A percentile compares a stretch with the other conserved stretches of the same genome.
These are phyloP conservation scores for Lepisosteus osseus DNA, from an alignment of 2,113 vertebrate genomes.

Conservation along the genomic window DNA sequence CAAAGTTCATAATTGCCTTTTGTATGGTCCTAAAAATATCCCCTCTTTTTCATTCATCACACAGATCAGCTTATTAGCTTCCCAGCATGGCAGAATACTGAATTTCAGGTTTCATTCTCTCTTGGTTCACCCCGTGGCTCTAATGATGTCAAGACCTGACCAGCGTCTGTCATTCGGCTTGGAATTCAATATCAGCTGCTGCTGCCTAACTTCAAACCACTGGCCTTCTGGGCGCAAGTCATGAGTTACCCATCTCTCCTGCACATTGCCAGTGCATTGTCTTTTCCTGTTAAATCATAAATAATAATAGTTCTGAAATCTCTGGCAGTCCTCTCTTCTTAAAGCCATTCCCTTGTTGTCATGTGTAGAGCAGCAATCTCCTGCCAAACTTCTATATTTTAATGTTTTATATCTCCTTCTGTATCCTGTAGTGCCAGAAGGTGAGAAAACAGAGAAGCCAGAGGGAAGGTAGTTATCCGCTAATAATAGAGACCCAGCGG, in stretches of 20 bases:
- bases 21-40: no score
- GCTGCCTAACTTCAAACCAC: not conserved
- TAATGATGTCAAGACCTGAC: constrained; percentile 27
- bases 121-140: constrained; percentile 40
- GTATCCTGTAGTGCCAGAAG: constrained; percentile 36
- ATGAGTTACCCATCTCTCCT: not conserved
- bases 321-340: not conserved
- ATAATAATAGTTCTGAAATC: constrained; percentile 12
- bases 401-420: constrained; percentile 17
- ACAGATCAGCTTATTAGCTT: constrained; percentile 44
- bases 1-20: not conserved
- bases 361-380: not conserved
- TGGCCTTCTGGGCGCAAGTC: constrained; percentile 9
- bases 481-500: constrained; percentile 41
- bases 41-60: constrained; percentile 30
- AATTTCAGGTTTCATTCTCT: constrained; percentile 16
- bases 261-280: not conserved
- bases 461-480: constrained; percentile 31
- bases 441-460: constrained; percentile 35
- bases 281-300: constrained; percentile 2
- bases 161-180: not conserved
- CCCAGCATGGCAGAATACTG: constrained; percentile 28
- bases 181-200: constrained; percentile 9
- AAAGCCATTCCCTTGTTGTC: constrained; percentile 6
- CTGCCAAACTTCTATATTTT: constrained; percentile 1